Percentiles rank a stretch among this genome's conserved stretches.
phyloP scores from a whole-genome alignment of 2,113 vertebrate species.

The Bambusicola thoracicus region DNA sequence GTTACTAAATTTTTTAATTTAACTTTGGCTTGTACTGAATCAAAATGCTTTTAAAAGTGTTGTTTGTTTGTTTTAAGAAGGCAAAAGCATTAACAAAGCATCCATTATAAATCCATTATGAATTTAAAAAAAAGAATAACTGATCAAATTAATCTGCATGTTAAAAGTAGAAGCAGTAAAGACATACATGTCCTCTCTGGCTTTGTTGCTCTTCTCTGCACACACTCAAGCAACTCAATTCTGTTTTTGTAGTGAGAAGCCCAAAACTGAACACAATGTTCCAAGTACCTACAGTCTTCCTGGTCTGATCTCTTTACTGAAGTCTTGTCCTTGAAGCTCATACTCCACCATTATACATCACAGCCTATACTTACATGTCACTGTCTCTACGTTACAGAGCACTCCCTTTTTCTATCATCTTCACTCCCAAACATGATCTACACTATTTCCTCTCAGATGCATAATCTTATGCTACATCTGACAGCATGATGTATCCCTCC shows the following conservation, averaged over 20 bases:
- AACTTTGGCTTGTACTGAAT: slow-evolving; percentile 4
- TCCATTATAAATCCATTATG: not conserved
- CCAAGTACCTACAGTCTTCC: not conserved
- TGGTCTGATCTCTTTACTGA: not conserved
- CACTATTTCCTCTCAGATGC: not conserved
- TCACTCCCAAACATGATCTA: not conserved
- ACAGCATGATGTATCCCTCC: not conserved
- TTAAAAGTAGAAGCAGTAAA: not conserved
- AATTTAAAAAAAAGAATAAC: not conserved
- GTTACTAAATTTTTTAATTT: not conserved
- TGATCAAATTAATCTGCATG: not conserved
- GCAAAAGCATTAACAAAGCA: not conserved
- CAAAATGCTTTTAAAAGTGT: not conserved
- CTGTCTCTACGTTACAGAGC: not conserved
- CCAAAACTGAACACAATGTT: not conserved
- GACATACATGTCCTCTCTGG: not conserved
- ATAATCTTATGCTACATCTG: not conserved
- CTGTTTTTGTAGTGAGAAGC: not conserved
- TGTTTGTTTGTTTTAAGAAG: not conserved
- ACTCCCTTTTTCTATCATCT: not conserved
- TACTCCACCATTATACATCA: not conserved
- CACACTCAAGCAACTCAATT: not conserved
- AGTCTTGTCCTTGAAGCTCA: not conserved
- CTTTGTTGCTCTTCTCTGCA: not conserved
- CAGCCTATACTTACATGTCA: not conserved